Percentiles rank a stretch among this genome's conserved stretches.
Evolutionary conservation across 2,113 vertebrate species (phyloP).

Genomic region (Indicator indicator): DNA sequence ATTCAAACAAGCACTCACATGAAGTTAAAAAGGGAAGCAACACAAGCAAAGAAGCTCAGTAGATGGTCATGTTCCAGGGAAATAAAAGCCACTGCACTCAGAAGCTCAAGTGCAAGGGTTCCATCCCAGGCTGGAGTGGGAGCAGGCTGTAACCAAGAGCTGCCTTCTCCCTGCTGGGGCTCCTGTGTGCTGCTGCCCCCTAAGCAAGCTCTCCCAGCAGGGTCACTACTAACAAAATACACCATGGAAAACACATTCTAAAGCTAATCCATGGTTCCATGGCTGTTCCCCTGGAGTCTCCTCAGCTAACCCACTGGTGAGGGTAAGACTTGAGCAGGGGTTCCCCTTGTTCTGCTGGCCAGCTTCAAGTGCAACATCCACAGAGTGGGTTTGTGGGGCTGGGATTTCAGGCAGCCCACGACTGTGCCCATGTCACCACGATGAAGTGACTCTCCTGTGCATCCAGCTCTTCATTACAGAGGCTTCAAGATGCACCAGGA

Average conservation of each 20-base stretch:
- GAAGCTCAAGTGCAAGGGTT: neutral
- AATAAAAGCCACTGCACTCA: neutral
- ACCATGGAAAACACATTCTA: neutral
- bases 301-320: accelerated
- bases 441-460: neutral
- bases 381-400: accelerated
- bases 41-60: neutral
- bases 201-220: neutral
- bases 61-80: accelerated
- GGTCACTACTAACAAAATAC: neutral
- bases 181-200: neutral
- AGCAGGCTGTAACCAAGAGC: accelerated
- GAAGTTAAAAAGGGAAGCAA: neutral
- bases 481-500: neutral
- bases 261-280: neutral
- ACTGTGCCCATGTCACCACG: accelerated
- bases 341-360: neutral
- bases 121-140: neutral
- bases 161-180: neutral
- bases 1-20: neutral
- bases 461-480: neutral
- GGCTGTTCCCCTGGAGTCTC: neutral
- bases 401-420: accelerated
- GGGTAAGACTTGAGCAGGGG: neutral
- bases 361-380: neutral